Evolutionary conservation across 2,797 vertebrate genomes (phyloP), one percentile per base, ranked within the genome.

Genomic region (Melanotaenia trifasciata): DNA sequence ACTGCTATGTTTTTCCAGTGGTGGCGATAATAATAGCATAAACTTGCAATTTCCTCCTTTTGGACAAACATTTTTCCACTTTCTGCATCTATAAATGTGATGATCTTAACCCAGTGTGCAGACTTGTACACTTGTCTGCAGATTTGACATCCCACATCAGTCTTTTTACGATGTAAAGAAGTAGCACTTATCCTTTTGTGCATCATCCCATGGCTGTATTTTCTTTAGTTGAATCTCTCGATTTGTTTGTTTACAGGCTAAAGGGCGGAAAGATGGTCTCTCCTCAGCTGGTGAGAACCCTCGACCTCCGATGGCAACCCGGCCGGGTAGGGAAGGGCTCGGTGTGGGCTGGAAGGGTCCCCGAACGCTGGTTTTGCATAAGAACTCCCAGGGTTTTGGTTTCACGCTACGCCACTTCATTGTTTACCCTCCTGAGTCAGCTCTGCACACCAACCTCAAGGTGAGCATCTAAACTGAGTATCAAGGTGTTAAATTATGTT

Each of bases 351-450:
- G 97, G 96, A 94, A 94, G 84, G 96, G 96, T 6, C 97, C 96
- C 7, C 94, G 93, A 86, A 97, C 96, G 0, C 92, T 99, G 93
- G 87, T 96, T 79, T 96, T 99, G 79, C 96, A 78, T 53, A 99
- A 99, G 89, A 97, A 94, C 89, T 90, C 91, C 14, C 96, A 97
- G 93, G 97, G 97, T 40, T 99, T 99, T 0, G 98, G 98, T 54
- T 99, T 99, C 93, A 99, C 97, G 1, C 90, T 99, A 5, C 97
- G 98, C 6, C 98, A 99, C 90, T 99, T 99, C 94, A 99, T 99
- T 11, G 98, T 99, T 69, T 99, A 99, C 93, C 98, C 98, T 0
- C 98, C 98, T 0, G 98, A 98, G 90, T 98, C 98, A 0, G 95
- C 96, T 0, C 90, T 99, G 84, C 96, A 96, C 89, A 92, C 94